Evolutionary conservation across 2,113 vertebrate species (phyloP), one percentile per base, ranked within the genome.

Genomic region (Elephas maximus): DNA sequence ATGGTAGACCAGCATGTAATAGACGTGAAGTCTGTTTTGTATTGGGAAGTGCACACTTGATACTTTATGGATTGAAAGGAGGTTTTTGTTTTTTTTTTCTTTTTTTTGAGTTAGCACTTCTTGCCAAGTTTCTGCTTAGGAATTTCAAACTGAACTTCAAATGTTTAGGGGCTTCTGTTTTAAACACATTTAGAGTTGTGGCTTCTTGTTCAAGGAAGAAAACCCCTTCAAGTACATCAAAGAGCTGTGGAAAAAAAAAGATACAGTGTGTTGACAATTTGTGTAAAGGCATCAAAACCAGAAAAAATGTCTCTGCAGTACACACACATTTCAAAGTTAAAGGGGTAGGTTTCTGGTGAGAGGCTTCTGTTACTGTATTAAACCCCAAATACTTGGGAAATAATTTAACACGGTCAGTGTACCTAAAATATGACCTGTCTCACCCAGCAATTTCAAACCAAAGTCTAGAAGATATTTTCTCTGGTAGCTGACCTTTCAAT

Each of bases 121-220:
- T 96, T 97, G 96, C 95, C 96, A 98, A 98, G 93, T 98, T 97
- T 95, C 94, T 96, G 92, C 93, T 98, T 98, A 96, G 90, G 91
- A 97, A 98, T 97, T 97, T 87, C 60, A 48, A 96, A 92, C 90
- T 82, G 97, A 98, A 94, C 97, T 97, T 97, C 95, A 98, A 88
- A 97, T 97, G 87, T 96, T 97, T 89, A 92, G 81, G 80, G 88
- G 93, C 96, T 98, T 97, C 96, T 96, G 92, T 98, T 97, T 97
- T 97, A 97, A 97, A 96, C 96, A 97, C 94, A 97, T 98, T 97
- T 94, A 93, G 97, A 97, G 63, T 95, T 97, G 93, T 93, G 93
- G 96, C 93, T 97, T 97, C 96, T 97, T 97, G 88, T 76, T 98
- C 96, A 96, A 96, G 93, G 84, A 97, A 97, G 90, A 97, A 96